Evolutionary conservation across 2,888 invertebrate species (phyloP).

Genomic region (Philhelius pedissequus): DNA sequence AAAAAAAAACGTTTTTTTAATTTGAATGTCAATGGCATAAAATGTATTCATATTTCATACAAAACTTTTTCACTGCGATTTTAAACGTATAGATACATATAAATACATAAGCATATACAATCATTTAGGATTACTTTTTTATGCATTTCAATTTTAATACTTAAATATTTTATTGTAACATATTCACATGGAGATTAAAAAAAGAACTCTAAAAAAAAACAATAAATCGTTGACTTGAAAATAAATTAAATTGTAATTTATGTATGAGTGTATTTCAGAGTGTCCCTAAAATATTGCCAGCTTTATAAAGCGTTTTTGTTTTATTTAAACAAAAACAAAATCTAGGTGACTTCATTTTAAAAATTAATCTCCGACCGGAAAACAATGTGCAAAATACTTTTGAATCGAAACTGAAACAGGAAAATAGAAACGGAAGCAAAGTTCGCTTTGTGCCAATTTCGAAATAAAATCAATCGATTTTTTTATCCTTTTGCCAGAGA

Average conservation of each 20-base stretch:
- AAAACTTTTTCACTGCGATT: neutral
- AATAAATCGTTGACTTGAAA: constrained; percentile 51
- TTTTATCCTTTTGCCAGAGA: neutral
- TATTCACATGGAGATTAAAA: neutral
- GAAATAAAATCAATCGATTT: constrained; percentile 58
- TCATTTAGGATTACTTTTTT: neutral
- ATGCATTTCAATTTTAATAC: neutral
- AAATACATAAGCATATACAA: neutral
- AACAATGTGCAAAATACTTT: constrained; percentile 56
- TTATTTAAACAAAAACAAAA: neutral
- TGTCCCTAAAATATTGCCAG: neutral
- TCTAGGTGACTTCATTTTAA: constrained; percentile 31
- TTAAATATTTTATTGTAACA: neutral
- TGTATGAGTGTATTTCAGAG: constrained; percentile 11
- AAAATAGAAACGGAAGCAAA: constrained; percentile 52
- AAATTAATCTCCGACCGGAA: constrained; percentile 54
- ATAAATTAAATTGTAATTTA: constrained; percentile 39
- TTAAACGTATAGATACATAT: neutral
- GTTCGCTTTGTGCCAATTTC: constrained; percentile 60
- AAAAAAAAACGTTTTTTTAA: neutral
- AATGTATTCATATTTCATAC: neutral
- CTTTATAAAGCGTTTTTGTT: neutral
- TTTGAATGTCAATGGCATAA: constrained; percentile 10
- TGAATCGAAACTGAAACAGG: constrained; percentile 14
- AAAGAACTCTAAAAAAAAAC: neutral